Evolutionary conservation across 1,140 invertebrate genomes (phyloP), one percentile per base, ranked within the genome.

Genomic region (Diabrotica virgifera): DNA sequence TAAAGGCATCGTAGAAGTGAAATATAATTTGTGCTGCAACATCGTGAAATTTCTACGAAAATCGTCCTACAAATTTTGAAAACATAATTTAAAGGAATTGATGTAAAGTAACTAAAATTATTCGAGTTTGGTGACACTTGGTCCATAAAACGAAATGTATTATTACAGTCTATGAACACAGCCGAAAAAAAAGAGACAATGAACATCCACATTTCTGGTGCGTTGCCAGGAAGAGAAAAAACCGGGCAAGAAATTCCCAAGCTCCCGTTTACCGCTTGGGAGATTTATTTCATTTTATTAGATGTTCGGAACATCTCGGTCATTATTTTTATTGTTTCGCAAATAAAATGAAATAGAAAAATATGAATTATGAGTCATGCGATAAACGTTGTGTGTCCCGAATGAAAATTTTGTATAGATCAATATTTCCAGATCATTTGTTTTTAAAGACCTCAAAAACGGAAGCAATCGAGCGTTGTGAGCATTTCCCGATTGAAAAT

Each of bases 381-480:
- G 46, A 12, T 24, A 24, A 50, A 12, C 9, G 9, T 50, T 14
- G 36, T 54, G 53, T 54, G 14, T 54, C 14, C 8, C 14, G 1
- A 24, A 55, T 10, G 53, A 24, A 36, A 55, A 55, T 24, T 55
- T 35, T 10, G 24, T 12, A 6, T 10, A 10, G 53, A 55, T 55
- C n/a, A 55, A 35, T 13, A 12, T 55, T 55, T 55, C 14, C 53
- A 9, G 53, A 13, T 55, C 53, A 55, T 55, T 55, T 55, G 53
- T 13, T 11, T 55, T 55, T 55, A 5, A 55, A 55, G 24, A 55
- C 24, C n/a, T 24, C 36, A 24, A 55, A 55, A 35, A 24, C 53
- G 53, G 14, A 35, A 35, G 53, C n/a, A 55, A 55, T 55, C 36
- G 53, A 14, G 53, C 14, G 53, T 55, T 24, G 14, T 24, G 36